phyloP scores from a whole-genome alignment of 2,113 vertebrate genomes.

The Notechis scutatus region DNA sequence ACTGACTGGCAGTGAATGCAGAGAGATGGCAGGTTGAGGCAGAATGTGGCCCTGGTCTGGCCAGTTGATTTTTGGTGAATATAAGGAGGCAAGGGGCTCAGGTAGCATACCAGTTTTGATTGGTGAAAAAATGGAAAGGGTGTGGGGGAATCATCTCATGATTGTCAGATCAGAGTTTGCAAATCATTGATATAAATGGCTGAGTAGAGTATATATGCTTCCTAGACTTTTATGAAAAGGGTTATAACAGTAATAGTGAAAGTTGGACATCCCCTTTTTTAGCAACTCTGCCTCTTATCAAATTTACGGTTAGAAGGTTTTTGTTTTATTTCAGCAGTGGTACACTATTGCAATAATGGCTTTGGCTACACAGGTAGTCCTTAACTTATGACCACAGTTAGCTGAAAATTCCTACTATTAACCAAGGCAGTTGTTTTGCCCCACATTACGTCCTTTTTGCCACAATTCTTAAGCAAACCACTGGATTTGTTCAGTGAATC shows the following conservation, averaged over 20 bases:
- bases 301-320: background rate
- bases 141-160: background rate
- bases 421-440: background rate
- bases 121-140: background rate
- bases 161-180: background rate
- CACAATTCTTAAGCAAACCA: background rate
- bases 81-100: background rate
- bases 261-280: background rate
- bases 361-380: background rate
- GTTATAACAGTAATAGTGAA: background rate
- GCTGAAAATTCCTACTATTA: background rate
- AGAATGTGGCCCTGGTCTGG: background rate
- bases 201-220: background rate
- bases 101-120: background rate
- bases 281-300: background rate
- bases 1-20: background rate
- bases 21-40: background rate
- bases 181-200: background rate
- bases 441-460: background rate
- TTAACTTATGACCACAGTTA: background rate
- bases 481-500: background rate
- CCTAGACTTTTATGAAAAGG: background rate
- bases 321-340: background rate
- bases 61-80: background rate
- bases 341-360: background rate